phyloP scores from a whole-genome alignment of 1,140 invertebrate species.

The Nilaparvata lugens region DNA sequence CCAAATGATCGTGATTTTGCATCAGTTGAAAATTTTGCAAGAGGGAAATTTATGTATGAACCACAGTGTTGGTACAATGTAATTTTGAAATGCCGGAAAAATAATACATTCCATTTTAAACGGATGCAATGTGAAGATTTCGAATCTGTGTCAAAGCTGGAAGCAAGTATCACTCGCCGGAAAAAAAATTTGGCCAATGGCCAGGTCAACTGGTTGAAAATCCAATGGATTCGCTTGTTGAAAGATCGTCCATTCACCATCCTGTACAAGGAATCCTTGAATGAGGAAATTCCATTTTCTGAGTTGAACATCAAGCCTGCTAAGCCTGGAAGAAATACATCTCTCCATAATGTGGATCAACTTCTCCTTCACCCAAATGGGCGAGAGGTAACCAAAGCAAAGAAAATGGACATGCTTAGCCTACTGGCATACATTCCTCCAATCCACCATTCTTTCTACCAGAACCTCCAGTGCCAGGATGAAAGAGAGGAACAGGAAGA shows the following conservation, averaged over 20 bases:
- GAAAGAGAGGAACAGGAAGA: no score
- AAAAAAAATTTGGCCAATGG: slow-evolving; percentile 10
- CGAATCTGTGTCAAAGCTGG: slow-evolving; percentile 5
- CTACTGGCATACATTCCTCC: slow-evolving; percentile 18
- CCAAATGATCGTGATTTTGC: slow-evolving; percentile 26
- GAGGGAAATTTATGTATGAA: slow-evolving; percentile 14
- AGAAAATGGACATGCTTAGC: slow-evolving; percentile 12
- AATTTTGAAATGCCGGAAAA: slow-evolving; percentile 3
- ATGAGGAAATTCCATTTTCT: slow-evolving; percentile 8
- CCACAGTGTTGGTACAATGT: slow-evolving; percentile 10
- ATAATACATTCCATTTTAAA: slow-evolving; percentile 3
- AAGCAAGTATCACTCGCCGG: slow-evolving; percentile 5
- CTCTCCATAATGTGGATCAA: neutral
- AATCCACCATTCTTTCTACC: slow-evolving; percentile 14
- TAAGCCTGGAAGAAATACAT: slow-evolving; percentile 1
- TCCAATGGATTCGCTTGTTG: slow-evolving; percentile 23
- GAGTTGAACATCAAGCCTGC: slow-evolving; percentile 1
- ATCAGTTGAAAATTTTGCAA: slow-evolving; percentile 18
- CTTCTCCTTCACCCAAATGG: neutral
- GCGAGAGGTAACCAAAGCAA: neutral
- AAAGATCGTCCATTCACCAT: slow-evolving; percentile 20
- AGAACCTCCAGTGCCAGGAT: slow-evolving; percentile 3
- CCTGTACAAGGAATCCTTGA: slow-evolving; percentile 8
- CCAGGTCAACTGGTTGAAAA: slow-evolving; percentile 21
- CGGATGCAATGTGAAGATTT: slow-evolving; percentile 8